These are phyloP conservation scores for Diprion similis DNA, from an alignment of 1,140 invertebrate genomes.

Conservation along the genomic window DNA sequence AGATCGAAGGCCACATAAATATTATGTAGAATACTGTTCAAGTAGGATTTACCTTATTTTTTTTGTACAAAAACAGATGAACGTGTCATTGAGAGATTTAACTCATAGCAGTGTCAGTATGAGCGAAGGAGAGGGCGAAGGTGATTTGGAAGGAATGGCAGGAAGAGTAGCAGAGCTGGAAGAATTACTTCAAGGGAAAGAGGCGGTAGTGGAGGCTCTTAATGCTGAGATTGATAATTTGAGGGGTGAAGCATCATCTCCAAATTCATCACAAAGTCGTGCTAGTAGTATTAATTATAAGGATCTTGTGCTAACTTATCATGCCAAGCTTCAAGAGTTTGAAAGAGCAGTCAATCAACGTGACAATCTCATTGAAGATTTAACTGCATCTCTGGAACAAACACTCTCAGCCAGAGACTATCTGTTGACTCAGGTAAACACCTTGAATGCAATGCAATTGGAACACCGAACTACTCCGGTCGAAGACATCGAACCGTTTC, in stretches of 20 bases:
- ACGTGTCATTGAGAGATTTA: slow-evolving; percentile 43
- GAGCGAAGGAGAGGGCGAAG: slow-evolving; percentile 57
- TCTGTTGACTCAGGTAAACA: slow-evolving; percentile 40
- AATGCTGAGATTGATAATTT: slow-evolving; percentile 55
- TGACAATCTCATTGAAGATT: slow-evolving; percentile 53
- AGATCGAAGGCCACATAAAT: not conserved
- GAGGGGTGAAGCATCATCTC: slow-evolving; percentile 50
- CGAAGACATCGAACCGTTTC: slow-evolving; percentile 28
- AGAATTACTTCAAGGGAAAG: slow-evolving; percentile 52
- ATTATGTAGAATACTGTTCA: not conserved
- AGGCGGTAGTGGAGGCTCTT: slow-evolving; percentile 50
- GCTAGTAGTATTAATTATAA: slow-evolving; percentile 47
- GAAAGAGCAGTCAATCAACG: slow-evolving; percentile 49
- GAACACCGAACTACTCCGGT: slow-evolving; percentile 20
- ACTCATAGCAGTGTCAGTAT: slow-evolving; percentile 53
- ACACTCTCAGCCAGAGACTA: slow-evolving; percentile 48
- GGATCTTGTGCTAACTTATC: slow-evolving; percentile 49
- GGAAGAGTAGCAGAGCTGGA: slow-evolving; percentile 52
- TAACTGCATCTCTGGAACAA: slow-evolving; percentile 51
- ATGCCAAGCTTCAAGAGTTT: slow-evolving; percentile 54
- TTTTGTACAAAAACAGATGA: slow-evolving; percentile 30
- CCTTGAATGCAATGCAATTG: slow-evolving; percentile 29
- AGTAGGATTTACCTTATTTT: not conserved
- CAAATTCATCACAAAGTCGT: slow-evolving; percentile 56
- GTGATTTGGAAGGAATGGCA: slow-evolving; percentile 54